Conservation (phyloP, 2,888 invertebrate genomes). For the Cylindroiulus punctatus region DNA sequence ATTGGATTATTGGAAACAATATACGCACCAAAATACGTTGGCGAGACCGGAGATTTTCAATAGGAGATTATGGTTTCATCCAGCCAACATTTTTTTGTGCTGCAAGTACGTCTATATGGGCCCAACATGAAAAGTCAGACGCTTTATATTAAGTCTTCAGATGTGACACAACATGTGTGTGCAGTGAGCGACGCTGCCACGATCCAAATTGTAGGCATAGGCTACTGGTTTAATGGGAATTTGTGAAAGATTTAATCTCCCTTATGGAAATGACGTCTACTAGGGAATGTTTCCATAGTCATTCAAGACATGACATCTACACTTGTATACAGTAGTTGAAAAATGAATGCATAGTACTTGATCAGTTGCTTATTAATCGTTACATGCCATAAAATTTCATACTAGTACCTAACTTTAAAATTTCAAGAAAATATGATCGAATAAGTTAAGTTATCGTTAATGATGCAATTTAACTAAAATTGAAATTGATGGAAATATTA, state of each 20-base stretch:
- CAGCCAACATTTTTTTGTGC: not conserved
- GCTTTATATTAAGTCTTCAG: not conserved
- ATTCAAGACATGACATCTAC: no score
- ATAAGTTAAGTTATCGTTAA: no score
- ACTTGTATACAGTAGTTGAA: no score
- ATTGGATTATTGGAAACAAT: slow-evolving; percentile 36
- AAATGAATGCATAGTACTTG: no score
- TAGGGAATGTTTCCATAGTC: not conserved
- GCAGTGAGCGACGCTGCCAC: not conserved
- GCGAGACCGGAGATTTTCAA: slow-evolving; percentile 36
- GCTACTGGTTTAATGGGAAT: not conserved
- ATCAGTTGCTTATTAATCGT: no score
- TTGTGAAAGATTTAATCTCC: not conserved
- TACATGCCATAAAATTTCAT: no score
- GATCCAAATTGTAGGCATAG: not conserved
- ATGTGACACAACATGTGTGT: not conserved
- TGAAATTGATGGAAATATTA: no score
- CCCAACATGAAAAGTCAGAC: slow-evolving; percentile 21
- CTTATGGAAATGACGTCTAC: not conserved
- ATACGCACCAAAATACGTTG: not conserved
- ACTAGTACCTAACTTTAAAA: no score
- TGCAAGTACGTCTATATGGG: not conserved
- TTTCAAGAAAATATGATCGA: no score
- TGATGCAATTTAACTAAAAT: no score
- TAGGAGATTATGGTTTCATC: slow-evolving; percentile 29